Evolutionary conservation across 2,797 vertebrate genomes (phyloP).

Genomic region (Tadarida brasiliensis): DNA sequence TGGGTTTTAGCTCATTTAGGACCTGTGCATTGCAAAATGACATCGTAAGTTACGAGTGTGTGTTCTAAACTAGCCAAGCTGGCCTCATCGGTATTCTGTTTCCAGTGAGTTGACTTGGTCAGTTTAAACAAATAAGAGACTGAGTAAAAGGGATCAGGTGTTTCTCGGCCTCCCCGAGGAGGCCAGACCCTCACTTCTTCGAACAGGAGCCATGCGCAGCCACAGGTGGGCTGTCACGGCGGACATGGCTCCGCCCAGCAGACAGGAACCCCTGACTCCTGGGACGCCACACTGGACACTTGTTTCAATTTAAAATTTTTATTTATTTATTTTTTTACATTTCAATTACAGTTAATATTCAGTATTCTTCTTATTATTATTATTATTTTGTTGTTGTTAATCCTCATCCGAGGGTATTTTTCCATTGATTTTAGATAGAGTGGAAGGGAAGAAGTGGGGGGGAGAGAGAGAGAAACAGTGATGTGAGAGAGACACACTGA

Average conservation of each 20-base stretch:
- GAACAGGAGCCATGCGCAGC: background rate
- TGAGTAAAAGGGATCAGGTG: background rate
- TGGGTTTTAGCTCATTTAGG: background rate
- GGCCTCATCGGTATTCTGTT: background rate
- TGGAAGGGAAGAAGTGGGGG: too few relatives aligned
- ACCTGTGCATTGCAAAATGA: background rate
- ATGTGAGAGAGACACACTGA: too few relatives aligned
- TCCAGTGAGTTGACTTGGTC: background rate
- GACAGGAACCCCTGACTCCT: background rate
- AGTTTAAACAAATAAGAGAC: background rate
- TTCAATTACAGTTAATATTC: background rate
- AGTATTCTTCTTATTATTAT: background rate
- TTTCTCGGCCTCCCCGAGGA: background rate
- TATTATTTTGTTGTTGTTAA: too few relatives aligned
- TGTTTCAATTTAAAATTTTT: background rate
- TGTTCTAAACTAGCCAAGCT: background rate
- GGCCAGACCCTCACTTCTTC: background rate
- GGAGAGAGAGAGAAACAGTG: too few relatives aligned
- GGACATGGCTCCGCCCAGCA: fast-evolving
- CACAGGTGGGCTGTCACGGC: background rate
- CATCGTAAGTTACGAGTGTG: background rate
- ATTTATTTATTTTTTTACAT: background rate
- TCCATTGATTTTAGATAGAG: too few relatives aligned
- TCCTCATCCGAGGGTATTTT: too few relatives aligned
- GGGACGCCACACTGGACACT: background rate